A percentile compares a stretch with the other conserved stretches of the same genome.
phyloP scores from a whole-genome alignment of 1,140 invertebrate species.

The Heliothis subflexa region DNA sequence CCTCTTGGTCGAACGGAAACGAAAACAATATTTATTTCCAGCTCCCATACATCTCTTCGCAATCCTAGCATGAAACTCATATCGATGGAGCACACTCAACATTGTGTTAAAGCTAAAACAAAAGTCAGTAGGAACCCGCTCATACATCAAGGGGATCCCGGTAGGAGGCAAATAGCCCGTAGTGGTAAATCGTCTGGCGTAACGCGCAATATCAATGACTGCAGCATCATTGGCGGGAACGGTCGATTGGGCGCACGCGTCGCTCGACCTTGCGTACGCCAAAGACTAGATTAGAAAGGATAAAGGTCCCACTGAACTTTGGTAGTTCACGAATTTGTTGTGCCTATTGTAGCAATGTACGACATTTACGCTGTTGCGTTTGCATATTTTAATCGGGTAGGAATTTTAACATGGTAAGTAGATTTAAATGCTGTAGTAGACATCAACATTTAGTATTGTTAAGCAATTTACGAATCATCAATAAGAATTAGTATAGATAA shows the following conservation, averaged over 20 bases:
- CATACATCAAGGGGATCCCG: constrained; percentile 74
- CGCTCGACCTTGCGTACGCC: constrained; percentile 52
- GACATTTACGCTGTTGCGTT: constrained; percentile 8
- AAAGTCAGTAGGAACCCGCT: constrained; percentile 61
- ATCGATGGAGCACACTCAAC: constrained; percentile 40
- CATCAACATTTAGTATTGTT: no score
- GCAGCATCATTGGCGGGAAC: constrained; percentile 71
- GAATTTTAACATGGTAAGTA: not conserved
- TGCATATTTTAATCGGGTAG: constrained; percentile 25
- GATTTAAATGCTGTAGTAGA: not conserved
- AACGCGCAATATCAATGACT: constrained; percentile 76
- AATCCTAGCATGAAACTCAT: constrained; percentile 38
- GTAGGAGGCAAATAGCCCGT: constrained; percentile 82
- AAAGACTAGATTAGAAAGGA: constrained; percentile 48
- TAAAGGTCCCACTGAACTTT: constrained; percentile 37
- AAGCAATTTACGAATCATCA: no score
- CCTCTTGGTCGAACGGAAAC: not conserved
- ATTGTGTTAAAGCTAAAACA: constrained; percentile 65
- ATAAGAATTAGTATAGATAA: no score
- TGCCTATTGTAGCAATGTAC: constrained; percentile 18
- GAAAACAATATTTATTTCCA: constrained; percentile 41
- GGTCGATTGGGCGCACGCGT: constrained; percentile 69
- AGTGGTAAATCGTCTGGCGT: constrained; percentile 79
- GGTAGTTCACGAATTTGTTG: constrained; percentile 33
- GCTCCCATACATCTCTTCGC: constrained; percentile 15